Conservation (phyloP, 2,797 vertebrate species). For the Sciurus carolinensis region DNA sequence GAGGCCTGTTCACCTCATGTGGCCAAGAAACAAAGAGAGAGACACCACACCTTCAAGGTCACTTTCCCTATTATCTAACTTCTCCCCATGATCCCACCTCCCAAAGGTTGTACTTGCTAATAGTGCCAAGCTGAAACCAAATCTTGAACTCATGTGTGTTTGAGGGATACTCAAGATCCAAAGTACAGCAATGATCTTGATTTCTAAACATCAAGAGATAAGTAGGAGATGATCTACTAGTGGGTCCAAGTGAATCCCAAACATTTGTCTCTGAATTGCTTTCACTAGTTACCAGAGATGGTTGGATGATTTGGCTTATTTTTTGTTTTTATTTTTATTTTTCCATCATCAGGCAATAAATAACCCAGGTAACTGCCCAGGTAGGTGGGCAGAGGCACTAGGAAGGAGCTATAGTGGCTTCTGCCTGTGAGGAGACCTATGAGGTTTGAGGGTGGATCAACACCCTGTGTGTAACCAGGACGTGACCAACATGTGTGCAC, state of each 20-base stretch:
- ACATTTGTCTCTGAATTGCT: neutral
- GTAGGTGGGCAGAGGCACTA: neutral
- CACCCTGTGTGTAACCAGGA: neutral
- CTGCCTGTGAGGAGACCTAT: neutral
- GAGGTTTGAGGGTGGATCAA: neutral
- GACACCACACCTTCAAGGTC: neutral
- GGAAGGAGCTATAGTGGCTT: neutral
- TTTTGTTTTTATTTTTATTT: neutral
- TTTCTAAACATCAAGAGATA: conserved; percentile 49
- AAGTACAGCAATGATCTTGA: neutral
- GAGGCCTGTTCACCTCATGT: neutral
- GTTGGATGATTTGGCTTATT: neutral
- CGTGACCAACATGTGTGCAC: accelerated
- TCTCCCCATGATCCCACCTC: neutral
- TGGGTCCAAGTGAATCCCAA: neutral
- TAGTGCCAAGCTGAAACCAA: neutral
- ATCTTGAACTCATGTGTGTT: neutral
- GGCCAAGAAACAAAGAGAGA: neutral
- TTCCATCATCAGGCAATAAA: conserved; percentile 7
- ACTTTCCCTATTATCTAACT: neutral
- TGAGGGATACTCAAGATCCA: neutral
- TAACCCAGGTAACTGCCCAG: neutral
- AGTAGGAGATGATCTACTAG: neutral
- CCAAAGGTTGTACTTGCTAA: neutral
- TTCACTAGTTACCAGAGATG: conserved; percentile 48